Evolutionary conservation across 2,113 vertebrate species (phyloP).

Genomic region (Oreocharis arfaki): DNA sequence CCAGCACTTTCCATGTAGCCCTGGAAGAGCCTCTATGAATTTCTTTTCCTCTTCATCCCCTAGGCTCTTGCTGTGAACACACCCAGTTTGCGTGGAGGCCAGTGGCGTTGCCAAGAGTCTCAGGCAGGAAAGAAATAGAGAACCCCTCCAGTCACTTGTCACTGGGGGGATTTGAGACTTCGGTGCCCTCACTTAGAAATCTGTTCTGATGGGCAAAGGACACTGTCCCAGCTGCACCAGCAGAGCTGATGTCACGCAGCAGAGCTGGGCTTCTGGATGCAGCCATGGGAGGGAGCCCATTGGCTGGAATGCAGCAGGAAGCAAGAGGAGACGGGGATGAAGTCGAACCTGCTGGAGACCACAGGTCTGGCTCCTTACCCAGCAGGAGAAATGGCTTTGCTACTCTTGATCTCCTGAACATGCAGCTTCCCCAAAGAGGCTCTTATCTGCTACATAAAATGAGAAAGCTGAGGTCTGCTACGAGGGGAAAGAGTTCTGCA

Average conservation of each 20-base stretch:
- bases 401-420: not conserved
- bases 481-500: not conserved
- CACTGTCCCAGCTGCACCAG: not conserved
- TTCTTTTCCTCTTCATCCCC: not conserved
- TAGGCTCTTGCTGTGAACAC: not conserved
- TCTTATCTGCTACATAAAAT: not conserved
- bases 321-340: not conserved
- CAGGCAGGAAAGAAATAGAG: not conserved
- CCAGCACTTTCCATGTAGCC: not conserved
- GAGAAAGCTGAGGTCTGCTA: not conserved
- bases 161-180: not conserved
- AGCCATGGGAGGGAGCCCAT: not conserved
- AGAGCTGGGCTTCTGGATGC: not conserved
- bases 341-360: not conserved
- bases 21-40: not conserved
- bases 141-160: not conserved
- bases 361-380: not conserved
- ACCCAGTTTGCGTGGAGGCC: not conserved
- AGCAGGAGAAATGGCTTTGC: not conserved
- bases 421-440: not conserved
- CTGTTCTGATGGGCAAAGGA: not conserved
- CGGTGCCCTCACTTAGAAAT: not conserved
- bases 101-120: not conserved
- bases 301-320: not conserved
- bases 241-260: not conserved